Conservation (phyloP, 2,797 vertebrate species). For the Sebastes iracundus region DNA sequence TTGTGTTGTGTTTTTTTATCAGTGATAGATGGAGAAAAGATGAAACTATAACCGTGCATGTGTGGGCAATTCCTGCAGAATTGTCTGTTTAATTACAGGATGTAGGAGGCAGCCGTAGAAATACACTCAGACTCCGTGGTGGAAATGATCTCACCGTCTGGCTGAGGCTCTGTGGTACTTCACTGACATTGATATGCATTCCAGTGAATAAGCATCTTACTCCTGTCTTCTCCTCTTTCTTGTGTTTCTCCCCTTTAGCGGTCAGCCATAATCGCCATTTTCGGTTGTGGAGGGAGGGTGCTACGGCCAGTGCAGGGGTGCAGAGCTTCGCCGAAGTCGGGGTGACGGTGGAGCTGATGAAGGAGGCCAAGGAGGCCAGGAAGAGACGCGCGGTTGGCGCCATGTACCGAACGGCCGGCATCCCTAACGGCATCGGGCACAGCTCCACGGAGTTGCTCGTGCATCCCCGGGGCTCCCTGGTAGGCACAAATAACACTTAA, state of each 20-base stretch:
- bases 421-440: conserved; percentile 84
- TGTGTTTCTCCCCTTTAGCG: conserved; percentile 70
- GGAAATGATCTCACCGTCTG: conserved; percentile 78
- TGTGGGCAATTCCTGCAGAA: conserved; percentile 51
- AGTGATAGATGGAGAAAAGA: conserved; percentile 48
- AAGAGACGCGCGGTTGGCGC: conserved; percentile 76
- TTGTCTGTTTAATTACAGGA: conserved; percentile 67
- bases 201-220: conserved; percentile 60
- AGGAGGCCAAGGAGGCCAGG: conserved; percentile 80
- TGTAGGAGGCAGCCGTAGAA: conserved; percentile 55
- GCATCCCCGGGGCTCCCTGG: conserved; percentile 82
- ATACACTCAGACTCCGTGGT: conserved; percentile 60
- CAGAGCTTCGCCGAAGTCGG: conserved; percentile 83
- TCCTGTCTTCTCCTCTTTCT: conserved; percentile 54
- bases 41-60: conserved; percentile 39
- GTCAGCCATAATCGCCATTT: conserved; percentile 84
- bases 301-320: conserved; percentile 79
- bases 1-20: conserved; percentile 56
- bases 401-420: conserved; percentile 84
- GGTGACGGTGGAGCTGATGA: conserved; percentile 84
- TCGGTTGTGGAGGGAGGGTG: conserved; percentile 83
- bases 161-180: conserved; percentile 66
- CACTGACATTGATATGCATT: conserved; percentile 69
- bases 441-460: conserved; percentile 84
- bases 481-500: conserved; percentile 56